Conservation (phyloP, 2,888 invertebrate species). For the Acrobasis suavella region DNA sequence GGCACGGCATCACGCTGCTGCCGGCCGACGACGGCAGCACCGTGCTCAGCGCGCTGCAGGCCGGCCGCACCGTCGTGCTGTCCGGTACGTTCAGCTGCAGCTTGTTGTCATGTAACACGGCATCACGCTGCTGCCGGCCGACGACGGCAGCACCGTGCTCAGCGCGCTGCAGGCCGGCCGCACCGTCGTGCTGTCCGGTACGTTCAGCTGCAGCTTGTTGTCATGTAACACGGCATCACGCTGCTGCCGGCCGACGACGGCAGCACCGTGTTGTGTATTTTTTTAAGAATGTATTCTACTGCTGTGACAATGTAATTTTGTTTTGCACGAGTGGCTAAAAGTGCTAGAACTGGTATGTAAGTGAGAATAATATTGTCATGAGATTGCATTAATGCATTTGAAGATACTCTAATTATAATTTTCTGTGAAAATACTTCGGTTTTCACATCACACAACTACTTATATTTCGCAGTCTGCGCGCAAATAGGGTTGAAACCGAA, state of each 20-base stretch:
- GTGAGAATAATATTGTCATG: no score
- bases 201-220: conserved; percentile 88
- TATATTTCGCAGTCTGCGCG: no score
- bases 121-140: conserved; percentile 92
- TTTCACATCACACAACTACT: no score
- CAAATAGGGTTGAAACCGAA: no score
- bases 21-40: conserved; percentile 87
- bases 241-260: conserved; percentile 91
- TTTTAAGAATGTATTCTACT: no score
- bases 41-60: conserved; percentile 91
- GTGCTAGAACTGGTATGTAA: no score
- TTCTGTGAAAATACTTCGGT: no score
- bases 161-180: conserved; percentile 93
- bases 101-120: conserved; percentile 89
- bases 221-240: conserved; percentile 89
- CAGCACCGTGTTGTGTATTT: conserved; percentile 87
- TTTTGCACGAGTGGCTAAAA: no score
- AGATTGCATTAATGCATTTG: no score
- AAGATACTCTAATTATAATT: no score
- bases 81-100: conserved; percentile 86
- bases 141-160: conserved; percentile 87
- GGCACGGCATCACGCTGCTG: conserved; percentile 85
- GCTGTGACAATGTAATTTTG: no score
- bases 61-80: conserved; percentile 92
- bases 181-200: conserved; percentile 88